Evolutionary conservation across 2,888 invertebrate genomes (phyloP), one percentile per base, ranked within the genome.

Genomic region (Rhaphigaster nebulosa): DNA sequence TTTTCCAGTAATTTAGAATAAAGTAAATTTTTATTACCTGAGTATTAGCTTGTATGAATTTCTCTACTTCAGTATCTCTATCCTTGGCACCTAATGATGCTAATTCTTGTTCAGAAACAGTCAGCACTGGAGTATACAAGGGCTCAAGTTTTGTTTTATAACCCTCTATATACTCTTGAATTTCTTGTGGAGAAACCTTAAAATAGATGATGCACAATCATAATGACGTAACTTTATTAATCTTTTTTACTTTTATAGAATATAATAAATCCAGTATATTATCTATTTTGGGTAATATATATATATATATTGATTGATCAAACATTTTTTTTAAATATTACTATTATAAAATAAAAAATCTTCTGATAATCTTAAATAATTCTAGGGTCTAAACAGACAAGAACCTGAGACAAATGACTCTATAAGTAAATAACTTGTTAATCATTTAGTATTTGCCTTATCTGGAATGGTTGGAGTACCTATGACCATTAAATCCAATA

Each of bases 41-140:
- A 0, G 99, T 99, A 94, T 99, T 99, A 0, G 98, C 97, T 93
- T 97, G 96, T 29, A 99, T 96, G 94, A 99, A 99, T 94, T 98
- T 98, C 93, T 99, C 99, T 0, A 99, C 97, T 94, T 98, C 98
- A 88, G 92, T 94, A 92, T 96, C 95, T 1, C 96, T 94, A 93
- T 96, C 95, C 94, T 98, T 98, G 91, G 96, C 96, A 12, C 98
- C 98, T 90, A 99, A 95, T 93, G 97, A 97, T 34, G 96, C 95
- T 90, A 97, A 95, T 92, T 98, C 98, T 41, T 97, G 96, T 34
- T 96, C 96, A 23, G 96, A 94, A 6, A 98, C 93, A 0, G 96
- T 95, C 50, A 96, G 96, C 15, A 96, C 95, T 90, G 97, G 97
- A 92, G 98, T 96, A 54, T 99, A 94, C 93, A 99, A 98, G 29